Conservation (phyloP, 2,113 vertebrate genomes). For the Scatophagus argus region DNA sequence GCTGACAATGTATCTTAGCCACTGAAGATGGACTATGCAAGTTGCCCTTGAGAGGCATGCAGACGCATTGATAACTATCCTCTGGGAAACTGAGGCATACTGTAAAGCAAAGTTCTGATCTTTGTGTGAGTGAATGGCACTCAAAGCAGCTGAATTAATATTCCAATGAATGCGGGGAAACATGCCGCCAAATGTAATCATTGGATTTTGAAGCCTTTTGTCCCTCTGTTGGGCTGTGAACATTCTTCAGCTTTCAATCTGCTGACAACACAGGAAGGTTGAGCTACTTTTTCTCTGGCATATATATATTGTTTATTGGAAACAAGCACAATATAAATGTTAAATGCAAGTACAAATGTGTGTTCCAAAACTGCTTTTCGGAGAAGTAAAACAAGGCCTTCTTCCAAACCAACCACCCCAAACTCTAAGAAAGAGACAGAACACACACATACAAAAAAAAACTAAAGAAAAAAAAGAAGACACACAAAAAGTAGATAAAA, state of each 20-base stretch:
- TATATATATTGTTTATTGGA: too few species aligned
- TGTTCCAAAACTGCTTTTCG: too few species aligned
- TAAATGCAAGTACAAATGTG: too few species aligned
- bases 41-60: constrained; percentile 57
- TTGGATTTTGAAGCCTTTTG: constrained; percentile 26
- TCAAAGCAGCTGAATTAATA: constrained; percentile 30
- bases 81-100: constrained; percentile 5
- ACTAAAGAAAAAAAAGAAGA: too few species aligned
- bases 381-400: too few species aligned
- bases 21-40: constrained; percentile 31
- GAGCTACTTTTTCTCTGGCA: too few species aligned
- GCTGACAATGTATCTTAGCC: constrained; percentile 62
- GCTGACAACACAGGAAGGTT: background rate
- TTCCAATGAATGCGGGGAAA: constrained; percentile 35
- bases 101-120: constrained; percentile 28
- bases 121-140: background rate
- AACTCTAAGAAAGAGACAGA: too few species aligned
- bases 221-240: background rate
- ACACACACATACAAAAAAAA: too few species aligned
- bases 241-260: constrained; percentile 16
- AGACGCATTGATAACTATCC: constrained; percentile 44
- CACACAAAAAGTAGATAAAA: too few species aligned
- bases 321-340: too few species aligned
- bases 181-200: constrained; percentile 5
- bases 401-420: too few species aligned